These are phyloP conservation scores for Prietella phreatophila DNA, from an alignment of 2,113 vertebrate species.

Conservation along the genomic window DNA sequence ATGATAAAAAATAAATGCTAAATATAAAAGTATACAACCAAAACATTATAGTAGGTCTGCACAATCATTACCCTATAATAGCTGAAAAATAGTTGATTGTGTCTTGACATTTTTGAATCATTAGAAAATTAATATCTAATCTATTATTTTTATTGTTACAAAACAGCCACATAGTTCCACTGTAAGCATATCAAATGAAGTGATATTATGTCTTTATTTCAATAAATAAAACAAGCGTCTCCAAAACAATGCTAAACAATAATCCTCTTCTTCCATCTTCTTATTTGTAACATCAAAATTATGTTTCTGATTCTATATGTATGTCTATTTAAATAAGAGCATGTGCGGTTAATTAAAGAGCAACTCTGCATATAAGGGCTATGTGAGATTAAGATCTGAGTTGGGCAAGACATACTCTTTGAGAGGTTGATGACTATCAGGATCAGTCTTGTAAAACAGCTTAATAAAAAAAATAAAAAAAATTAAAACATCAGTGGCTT, in stretches of 20 bases:
- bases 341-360: slow-evolving; percentile 24
- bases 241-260: neutral
- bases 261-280: neutral
- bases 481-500: slow-evolving; percentile 45
- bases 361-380: neutral
- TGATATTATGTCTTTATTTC: neutral
- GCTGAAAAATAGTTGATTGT: neutral
- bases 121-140: neutral
- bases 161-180: neutral
- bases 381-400: slow-evolving; percentile 20
- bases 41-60: neutral
- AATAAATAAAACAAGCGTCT: neutral
- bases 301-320: neutral
- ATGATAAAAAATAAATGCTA: neutral
- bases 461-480: slow-evolving; percentile 46
- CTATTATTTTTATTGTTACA: neutral
- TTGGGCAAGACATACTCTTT: slow-evolving; percentile 10
- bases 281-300: neutral
- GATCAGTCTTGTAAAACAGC: slow-evolving; percentile 37
- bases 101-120: neutral
- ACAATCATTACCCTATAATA: neutral
- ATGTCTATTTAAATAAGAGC: neutral
- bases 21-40: neutral
- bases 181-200: neutral
- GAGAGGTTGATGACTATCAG: slow-evolving; percentile 39